A percentile compares a stretch with the other conserved stretches of the same genome.
Conservation (phyloP, 2,113 vertebrate genomes). For the Pseudonaja textilis region DNA sequence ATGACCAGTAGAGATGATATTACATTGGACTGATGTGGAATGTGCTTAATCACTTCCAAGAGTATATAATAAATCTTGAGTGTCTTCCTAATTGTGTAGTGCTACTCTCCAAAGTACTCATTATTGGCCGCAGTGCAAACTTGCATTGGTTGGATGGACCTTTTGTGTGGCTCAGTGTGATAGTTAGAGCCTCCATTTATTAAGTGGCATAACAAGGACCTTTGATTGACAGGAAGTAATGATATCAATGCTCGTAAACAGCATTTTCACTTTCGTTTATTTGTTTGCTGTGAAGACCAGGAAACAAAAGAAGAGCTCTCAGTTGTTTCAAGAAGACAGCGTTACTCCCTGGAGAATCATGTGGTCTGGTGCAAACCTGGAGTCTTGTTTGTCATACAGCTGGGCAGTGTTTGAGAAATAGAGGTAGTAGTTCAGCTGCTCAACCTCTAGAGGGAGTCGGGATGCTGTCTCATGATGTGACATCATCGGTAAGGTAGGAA, state of each 20-base stretch:
- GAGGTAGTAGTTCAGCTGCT: not conserved
- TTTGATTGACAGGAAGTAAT: not conserved
- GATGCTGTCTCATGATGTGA: not conserved
- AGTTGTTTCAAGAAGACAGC: constrained; percentile 18
- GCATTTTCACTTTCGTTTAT: not conserved
- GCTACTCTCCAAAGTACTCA: not conserved
- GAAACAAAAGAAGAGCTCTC: constrained; percentile 19
- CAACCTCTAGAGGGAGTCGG: not conserved
- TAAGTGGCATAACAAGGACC: not conserved
- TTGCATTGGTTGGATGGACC: not conserved
- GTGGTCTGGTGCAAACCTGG: not conserved
- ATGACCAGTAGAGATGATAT: not conserved
- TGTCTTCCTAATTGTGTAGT: not conserved
- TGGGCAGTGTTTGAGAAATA: not conserved
- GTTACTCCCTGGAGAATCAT: not conserved
- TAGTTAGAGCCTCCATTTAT: not conserved
- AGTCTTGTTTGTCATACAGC: not conserved
- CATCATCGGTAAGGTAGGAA: not conserved
- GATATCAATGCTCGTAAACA: not conserved
- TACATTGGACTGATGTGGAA: not conserved
- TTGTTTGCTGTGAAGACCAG: constrained; percentile 45
- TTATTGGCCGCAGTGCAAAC: not conserved
- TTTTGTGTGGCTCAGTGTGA: constrained; percentile 7
- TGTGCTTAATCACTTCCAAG: not conserved
- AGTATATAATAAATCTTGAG: not conserved